phyloP scores from a whole-genome alignment of 2,113 vertebrate species.

The Misgurnus anguillicaudatus region DNA sequence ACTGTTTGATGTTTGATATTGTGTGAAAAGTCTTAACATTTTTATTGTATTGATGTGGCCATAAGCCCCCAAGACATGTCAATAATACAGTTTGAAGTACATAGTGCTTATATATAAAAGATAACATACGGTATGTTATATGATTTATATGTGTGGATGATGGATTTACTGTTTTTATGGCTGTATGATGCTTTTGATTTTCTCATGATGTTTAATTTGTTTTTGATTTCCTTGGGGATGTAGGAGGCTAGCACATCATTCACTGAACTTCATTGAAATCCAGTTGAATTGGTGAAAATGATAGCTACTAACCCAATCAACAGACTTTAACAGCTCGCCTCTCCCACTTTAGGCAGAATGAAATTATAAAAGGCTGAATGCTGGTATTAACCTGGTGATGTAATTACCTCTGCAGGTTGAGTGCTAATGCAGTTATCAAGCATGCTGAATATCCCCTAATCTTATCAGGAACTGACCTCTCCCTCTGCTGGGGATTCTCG shows the following conservation, averaged over 20 bases:
- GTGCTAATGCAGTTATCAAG: conserved; percentile 74
- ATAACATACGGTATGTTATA: too few species aligned
- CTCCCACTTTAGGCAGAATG: conserved; percentile 63
- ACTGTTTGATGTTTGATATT: too few species aligned
- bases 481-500: conserved; percentile 57
- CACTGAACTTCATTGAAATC: conserved; percentile 61
- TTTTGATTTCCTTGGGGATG: conserved; percentile 69
- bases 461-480: conserved; percentile 66
- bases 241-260: conserved; percentile 54
- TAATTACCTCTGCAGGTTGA: conserved; percentile 74
- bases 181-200: conserved; percentile 57
- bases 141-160: conserved; percentile 7
- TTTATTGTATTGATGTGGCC: background rate
- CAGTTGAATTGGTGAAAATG: conserved; percentile 66
- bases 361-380: conserved; percentile 68
- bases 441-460: conserved; percentile 69
- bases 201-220: conserved; percentile 61
- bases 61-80: too few species aligned
- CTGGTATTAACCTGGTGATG: conserved; percentile 76
- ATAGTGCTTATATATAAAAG: too few species aligned
- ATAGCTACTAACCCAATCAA: conserved; percentile 71
- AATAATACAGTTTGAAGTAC: too few species aligned
- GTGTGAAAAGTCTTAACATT: too few species aligned
- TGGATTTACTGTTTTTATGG: conserved; percentile 61
- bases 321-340: conserved; percentile 63